phyloP scores from a whole-genome alignment of 2,113 vertebrate genomes.

The Oncorhynchus kisutch region DNA sequence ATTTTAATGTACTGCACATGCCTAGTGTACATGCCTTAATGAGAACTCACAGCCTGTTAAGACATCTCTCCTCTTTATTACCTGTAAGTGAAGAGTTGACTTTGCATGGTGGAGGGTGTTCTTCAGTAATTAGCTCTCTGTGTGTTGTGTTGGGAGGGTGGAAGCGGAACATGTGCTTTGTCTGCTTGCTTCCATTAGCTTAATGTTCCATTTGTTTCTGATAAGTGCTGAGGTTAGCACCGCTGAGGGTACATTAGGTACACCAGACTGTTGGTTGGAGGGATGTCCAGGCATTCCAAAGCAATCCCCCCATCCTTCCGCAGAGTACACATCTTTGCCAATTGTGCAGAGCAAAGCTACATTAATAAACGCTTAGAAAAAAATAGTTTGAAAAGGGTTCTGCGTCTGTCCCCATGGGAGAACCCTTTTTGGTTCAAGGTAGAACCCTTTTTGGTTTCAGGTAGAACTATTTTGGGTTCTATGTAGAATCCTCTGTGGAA shows the following conservation, averaged over 20 bases:
- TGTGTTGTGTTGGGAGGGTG: neutral
- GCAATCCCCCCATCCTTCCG: neutral
- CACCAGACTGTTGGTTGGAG: neutral
- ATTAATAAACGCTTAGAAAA: no score
- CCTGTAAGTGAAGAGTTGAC: neutral
- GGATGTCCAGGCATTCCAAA: neutral
- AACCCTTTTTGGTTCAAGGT: no score
- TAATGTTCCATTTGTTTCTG: slow-evolving; percentile 9
- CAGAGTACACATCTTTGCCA: neutral
- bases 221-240: neutral
- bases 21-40: no score
- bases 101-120: neutral
- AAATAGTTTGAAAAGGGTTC: no score
- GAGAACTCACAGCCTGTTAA: neutral
- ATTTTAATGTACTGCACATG: neutral
- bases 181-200: slow-evolving; percentile 5
- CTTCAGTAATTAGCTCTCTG: slow-evolving; percentile 10
- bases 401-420: no score
- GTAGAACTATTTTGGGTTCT: no score
- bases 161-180: slow-evolving; percentile 2
- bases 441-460: no score
- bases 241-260: neutral
- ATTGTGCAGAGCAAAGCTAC: neutral
- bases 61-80: neutral
- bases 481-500: no score